Percentiles rank a stretch among this genome's conserved stretches.
phyloP scores from a whole-genome alignment of 92 coral and sea anemone genomes.

The Palythoa grandis region DNA sequence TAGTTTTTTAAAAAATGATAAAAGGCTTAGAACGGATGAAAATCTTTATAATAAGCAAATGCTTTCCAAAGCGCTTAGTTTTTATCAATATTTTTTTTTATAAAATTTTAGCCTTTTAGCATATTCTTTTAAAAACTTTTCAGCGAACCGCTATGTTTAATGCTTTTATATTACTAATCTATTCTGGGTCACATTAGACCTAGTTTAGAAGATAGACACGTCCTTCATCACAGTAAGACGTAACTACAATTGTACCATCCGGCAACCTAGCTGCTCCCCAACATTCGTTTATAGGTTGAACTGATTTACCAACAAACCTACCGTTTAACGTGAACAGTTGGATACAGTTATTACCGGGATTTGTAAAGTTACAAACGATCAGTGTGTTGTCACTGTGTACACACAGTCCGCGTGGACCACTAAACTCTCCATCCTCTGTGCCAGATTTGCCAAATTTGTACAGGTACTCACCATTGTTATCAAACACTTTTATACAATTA shows the following conservation, averaged over 20 bases:
- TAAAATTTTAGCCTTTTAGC: too few relatives aligned
- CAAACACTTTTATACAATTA: neutral
- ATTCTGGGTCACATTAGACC: neutral
- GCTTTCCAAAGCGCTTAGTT: too few relatives aligned
- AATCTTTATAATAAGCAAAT: too few relatives aligned
- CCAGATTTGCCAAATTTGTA: neutral
- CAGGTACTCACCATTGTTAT: too few relatives aligned
- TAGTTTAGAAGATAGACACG: neutral
- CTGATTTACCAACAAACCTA: slow-evolving; percentile 3
- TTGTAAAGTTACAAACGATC: neutral
- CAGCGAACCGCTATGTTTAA: too few relatives aligned
- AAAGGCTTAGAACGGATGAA: too few relatives aligned
- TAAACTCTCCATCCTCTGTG: neutral
- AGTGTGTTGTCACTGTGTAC: neutral
- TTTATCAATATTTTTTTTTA: too few relatives aligned
- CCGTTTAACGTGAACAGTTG: neutral
- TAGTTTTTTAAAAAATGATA: too few relatives aligned
- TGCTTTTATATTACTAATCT: too few relatives aligned
- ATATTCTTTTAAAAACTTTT: too few relatives aligned
- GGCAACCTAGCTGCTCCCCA: neutral
- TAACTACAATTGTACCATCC: neutral
- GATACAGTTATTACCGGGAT: neutral
- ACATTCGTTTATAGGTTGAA: neutral
- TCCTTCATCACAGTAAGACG: neutral
- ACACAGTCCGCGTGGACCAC: neutral